A percentile compares a stretch with the other conserved stretches of the same genome.
Conservation (phyloP, 2,888 invertebrate species). For the Ectropis crepuscularia region DNA sequence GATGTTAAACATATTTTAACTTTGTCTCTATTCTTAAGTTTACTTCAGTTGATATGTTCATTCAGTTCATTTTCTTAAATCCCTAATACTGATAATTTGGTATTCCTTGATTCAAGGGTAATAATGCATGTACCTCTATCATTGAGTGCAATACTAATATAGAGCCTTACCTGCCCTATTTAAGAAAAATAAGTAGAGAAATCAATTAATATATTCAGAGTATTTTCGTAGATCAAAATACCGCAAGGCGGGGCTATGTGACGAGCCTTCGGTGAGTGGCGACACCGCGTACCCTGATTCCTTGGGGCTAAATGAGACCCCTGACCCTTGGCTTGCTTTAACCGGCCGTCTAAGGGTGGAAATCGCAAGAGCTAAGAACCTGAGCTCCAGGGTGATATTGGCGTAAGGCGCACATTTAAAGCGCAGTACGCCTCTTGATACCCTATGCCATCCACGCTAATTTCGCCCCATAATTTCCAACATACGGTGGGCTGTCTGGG, state of each 20-base stretch:
- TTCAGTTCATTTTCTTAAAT: too few relatives aligned
- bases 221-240: too few relatives aligned
- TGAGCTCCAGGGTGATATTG: constrained; percentile 1
- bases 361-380: constrained; percentile 10
- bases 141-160: too few relatives aligned
- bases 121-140: too few relatives aligned
- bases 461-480: too few relatives aligned
- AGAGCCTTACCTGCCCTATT: too few relatives aligned
- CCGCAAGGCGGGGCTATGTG: constrained; percentile 6
- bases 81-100: too few relatives aligned
- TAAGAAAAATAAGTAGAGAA: not conserved
- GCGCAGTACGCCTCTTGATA: not conserved
- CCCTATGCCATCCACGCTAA: not conserved
- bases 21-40: too few relatives aligned
- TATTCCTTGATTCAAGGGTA: too few relatives aligned
- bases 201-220: not conserved
- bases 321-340: not conserved
- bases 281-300: constrained; percentile 8
- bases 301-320: constrained; percentile 4
- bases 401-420: not conserved
- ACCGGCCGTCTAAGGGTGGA: constrained; percentile 3
- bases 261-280: constrained; percentile 11
- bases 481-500: not conserved
- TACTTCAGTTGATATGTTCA: too few relatives aligned
- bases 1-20: too few relatives aligned